A percentile compares a stretch with the other conserved stretches of the same genome.
These are phyloP conservation scores for Phylloscopus trochilus DNA, from an alignment of 2,113 vertebrate species.

Conservation along the genomic window DNA sequence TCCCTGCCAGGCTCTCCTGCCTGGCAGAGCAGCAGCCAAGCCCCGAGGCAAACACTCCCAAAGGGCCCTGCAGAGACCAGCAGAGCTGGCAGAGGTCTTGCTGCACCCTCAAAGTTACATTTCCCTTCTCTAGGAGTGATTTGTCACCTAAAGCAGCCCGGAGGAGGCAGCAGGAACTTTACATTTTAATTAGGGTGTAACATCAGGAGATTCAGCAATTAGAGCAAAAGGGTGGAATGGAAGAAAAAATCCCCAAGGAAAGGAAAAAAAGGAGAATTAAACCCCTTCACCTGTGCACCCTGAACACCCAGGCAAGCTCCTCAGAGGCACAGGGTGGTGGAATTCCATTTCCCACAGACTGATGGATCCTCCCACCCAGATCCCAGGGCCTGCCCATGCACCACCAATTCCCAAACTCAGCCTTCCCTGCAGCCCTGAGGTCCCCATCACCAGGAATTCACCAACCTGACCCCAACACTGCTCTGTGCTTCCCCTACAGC, in stretches of 20 bases:
- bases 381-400: background rate
- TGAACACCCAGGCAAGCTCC: background rate
- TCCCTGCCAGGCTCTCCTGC: background rate
- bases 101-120: background rate
- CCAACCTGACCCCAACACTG: background rate
- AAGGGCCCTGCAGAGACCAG: background rate
- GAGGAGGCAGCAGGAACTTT: background rate
- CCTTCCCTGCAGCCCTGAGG: background rate
- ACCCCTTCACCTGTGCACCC: accelerated
- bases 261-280: background rate
- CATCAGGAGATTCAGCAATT: background rate
- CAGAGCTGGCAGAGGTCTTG: background rate
- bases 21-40: background rate
- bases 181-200: background rate
- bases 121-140: background rate
- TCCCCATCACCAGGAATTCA: background rate
- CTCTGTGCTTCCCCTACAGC: background rate
- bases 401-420: background rate
- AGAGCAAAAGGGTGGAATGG: background rate
- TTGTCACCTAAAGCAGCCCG: background rate
- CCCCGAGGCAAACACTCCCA: background rate
- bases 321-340: background rate
- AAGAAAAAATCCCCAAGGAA: background rate
- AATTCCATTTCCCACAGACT: background rate
- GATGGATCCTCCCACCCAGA: background rate